These are phyloP conservation scores for Huso huso DNA, from an alignment of 2,797 vertebrate species.

Conservation along the genomic window DNA sequence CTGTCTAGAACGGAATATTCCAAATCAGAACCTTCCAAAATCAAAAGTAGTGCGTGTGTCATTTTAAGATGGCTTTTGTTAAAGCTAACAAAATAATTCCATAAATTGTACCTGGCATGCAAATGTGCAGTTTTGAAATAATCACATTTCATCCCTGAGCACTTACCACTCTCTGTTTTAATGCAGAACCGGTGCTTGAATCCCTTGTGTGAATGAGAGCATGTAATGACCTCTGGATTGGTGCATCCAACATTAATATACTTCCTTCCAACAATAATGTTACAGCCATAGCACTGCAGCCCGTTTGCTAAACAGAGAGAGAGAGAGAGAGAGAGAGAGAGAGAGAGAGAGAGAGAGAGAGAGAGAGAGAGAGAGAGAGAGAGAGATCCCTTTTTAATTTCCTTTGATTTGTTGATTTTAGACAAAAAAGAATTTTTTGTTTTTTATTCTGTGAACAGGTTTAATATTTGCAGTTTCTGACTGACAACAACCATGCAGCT, in stretches of 20 bases:
- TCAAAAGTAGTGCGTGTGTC: no score
- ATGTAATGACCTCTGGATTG: conserved; percentile 81
- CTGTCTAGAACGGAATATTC: no score
- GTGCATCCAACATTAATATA: conserved; percentile 80
- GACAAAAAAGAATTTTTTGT: no score
- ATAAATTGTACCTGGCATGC: no score
- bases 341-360: conserved; percentile 42
- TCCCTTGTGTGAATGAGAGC: conserved; percentile 70
- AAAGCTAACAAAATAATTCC: no score
- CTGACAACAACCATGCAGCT: background rate
- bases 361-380: conserved; percentile 34
- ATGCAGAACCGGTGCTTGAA: conserved; percentile 76
- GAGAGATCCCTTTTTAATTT: no score
- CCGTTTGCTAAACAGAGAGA: conserved; percentile 49
- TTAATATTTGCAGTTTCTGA: no score
- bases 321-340: conserved; percentile 32
- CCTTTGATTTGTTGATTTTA: conserved; percentile 5
- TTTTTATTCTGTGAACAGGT: conserved; percentile 1
- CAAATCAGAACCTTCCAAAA: no score
- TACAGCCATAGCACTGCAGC: conserved; percentile 86
- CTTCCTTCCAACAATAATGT: conserved; percentile 72
- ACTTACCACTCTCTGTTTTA: conserved; percentile 73
- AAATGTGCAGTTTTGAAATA: no score
- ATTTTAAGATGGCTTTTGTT: no score
- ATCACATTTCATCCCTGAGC: background rate